Base-by-base conservation (phyloP, 1,140 invertebrate species). In the Alviniconcha marisindica region DNA sequence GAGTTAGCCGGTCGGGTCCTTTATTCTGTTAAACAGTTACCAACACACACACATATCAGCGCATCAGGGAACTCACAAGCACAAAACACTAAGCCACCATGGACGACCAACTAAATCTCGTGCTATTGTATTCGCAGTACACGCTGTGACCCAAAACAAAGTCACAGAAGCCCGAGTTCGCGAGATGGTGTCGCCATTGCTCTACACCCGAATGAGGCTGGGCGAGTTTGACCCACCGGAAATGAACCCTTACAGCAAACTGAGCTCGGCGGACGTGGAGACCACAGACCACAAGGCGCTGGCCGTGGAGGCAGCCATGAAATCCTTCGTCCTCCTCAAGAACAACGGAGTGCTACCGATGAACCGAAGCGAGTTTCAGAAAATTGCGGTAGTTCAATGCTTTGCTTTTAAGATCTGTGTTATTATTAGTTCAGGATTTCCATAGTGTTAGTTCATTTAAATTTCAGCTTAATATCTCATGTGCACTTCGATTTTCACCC, bases 171-270 rank as follows among this genome's bases (percentile, higher is more conserved):
- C 79, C 0, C 56, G 83, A 48, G 83, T 90, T 0, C 36, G 87
- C 42, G 87, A 89, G 33, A 81, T 87, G 24, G 88, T 90, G 0
- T 90, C 90, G 74, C 92, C 92, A 15, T 83, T 93, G 40, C 92
- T 93, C 74, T 92, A 93, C 82, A 92, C 91, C 0, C 73, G 91
- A 38, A 91, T 92, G 91, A 87, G 86, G 60, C 87, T 91, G 24
- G 91, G 91, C 31, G 89, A 91, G 74, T 92, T 92, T 86, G 91
- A 92, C 83, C 91, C 91, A 51, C 88, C 88, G 33, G 54, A 82
- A 4, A 86, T 88, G 85, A 90, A 90, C 81, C 90, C 90, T 1
- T 91, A 87, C 79, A 80, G 79, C 33, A 69, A 69, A 24, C 60
- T 90, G 18, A 48, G 81, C 40, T 21, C 83, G 12, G 74, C 81